These are phyloP conservation scores for Danaus chrysippus DNA, from an alignment of 2,888 invertebrate genomes.

Conservation along the genomic window DNA sequence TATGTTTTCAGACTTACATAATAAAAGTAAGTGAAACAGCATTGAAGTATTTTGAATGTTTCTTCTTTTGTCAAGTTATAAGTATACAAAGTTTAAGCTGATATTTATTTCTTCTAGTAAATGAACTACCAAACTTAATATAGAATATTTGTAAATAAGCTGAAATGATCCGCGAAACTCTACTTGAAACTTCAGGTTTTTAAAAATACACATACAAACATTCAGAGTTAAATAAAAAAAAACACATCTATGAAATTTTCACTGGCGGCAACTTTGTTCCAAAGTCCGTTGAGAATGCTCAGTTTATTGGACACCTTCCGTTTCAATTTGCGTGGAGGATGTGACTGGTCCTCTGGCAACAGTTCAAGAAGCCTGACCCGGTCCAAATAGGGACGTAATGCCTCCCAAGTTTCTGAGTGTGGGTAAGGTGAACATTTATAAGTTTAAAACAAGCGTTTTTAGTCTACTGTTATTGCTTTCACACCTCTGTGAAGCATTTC, in stretches of 20 bases:
- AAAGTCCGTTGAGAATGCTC: constrained; percentile 54
- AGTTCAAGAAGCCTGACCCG: constrained; percentile 49
- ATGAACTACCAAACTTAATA: no score
- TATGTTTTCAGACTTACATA: no score
- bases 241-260: constrained; percentile 60
- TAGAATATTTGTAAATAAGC: no score
- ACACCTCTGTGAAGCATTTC: no score
- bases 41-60: no score
- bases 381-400: constrained; percentile 29
- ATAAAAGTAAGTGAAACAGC: no score
- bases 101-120: no score
- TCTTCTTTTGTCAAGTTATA: no score
- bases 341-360: constrained; percentile 37
- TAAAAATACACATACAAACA: neutral
- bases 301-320: constrained; percentile 72
- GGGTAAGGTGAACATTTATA: constrained; percentile 10
- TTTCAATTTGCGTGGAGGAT: constrained; percentile 64
- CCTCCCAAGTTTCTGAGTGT: constrained; percentile 12
- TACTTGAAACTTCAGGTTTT: no score
- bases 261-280: constrained; percentile 51
- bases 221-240: constrained; percentile 28
- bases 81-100: no score
- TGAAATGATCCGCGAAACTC: no score
- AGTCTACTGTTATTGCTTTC: no score
- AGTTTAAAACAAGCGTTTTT: constrained; percentile 5